Base-by-base conservation (phyloP, 2,113 vertebrate species). In the Lagopus leucura region DNA sequence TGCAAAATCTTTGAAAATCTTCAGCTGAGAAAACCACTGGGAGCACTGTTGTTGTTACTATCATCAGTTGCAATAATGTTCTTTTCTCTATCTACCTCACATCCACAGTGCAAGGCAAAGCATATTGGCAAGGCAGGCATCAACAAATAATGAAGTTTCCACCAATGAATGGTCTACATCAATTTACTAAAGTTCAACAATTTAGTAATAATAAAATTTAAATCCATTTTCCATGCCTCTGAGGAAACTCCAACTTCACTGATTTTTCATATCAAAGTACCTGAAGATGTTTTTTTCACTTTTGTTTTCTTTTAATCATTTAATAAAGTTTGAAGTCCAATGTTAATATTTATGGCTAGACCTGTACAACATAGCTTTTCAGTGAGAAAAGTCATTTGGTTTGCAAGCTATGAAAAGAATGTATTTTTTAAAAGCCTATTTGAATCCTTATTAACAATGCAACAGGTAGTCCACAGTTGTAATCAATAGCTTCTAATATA, bases 401-500 rank as follows among this genome's bases (percentile, higher is more conserved):
- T 57, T 86, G 72, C 60, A 91, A 82, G 52, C 48, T 81, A 75
- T 74, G 83, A 86, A 88, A 71, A 83, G 11, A 67, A 52, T 50
- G 87, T 34, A 2, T 69, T 69, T 88, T 94, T 32, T 0, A 75
- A 89, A 91, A 89, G 28, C 25, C 32, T 25, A 74, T 70, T 94
- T 90, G 82, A 78, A 95, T 86, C 48, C 79, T 64, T 76, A 76
- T 77, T 77, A 94, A 48, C 42, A 79, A 40, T 71, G 25, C 65
- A 89, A 75, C 64, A 93, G 89, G 67, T 55, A 78, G 67, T 47
- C 38, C 64, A 43, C 50, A 71, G 25, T 77, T 89, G 65, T 38
- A 94, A 52, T 82, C 38, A 94, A 43, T 82, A 77, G 28, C 16
- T 88, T 69, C 70, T 57, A 84, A 94, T 92, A 79, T 32, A 86